A percentile compares a stretch with the other conserved stretches of the same genome.
Conservation (phyloP, 2,888 invertebrate species). For the Holacanthella duospinosa region DNA sequence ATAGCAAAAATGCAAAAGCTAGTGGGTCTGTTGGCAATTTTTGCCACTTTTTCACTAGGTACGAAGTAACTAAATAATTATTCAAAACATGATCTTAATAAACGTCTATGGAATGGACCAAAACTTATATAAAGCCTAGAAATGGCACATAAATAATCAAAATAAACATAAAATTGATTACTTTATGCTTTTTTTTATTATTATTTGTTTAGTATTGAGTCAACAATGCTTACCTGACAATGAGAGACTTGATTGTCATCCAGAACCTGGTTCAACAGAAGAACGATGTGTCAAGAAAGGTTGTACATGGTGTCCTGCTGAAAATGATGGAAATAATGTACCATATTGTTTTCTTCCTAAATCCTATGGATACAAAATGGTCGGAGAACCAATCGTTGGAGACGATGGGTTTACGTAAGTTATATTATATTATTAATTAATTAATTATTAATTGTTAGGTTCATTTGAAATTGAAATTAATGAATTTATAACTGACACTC, state of each 20-base stretch:
- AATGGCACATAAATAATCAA: too few species aligned
- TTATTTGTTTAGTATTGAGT: too few species aligned
- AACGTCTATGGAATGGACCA: too few species aligned
- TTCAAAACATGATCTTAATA: too few species aligned
- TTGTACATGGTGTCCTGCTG: slow-evolving; percentile 53
- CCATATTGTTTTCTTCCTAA: slow-evolving; percentile 28
- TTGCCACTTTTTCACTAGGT: too few species aligned
- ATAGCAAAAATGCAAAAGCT: too few species aligned
- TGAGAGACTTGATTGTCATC: slow-evolving; percentile 58
- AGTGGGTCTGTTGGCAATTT: too few species aligned
- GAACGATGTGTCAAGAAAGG: slow-evolving; percentile 53
- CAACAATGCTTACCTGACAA: too few species aligned
- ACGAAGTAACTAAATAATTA: too few species aligned
- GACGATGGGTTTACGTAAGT: slow-evolving; percentile 14
- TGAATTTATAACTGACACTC: background rate
- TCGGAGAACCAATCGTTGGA: background rate
- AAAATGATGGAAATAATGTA: slow-evolving; percentile 17
- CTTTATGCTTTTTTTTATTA: background rate
- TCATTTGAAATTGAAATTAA: background rate
- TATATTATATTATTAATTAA: slow-evolving; percentile 8
- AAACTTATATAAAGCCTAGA: too few species aligned
- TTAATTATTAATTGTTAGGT: background rate
- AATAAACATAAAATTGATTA: too few species aligned
- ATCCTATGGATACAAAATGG: slow-evolving; percentile 13
- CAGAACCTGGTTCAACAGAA: slow-evolving; percentile 48